Base-by-base conservation (phyloP, 2,888 invertebrate genomes). In the Cantharis rufa region DNA sequence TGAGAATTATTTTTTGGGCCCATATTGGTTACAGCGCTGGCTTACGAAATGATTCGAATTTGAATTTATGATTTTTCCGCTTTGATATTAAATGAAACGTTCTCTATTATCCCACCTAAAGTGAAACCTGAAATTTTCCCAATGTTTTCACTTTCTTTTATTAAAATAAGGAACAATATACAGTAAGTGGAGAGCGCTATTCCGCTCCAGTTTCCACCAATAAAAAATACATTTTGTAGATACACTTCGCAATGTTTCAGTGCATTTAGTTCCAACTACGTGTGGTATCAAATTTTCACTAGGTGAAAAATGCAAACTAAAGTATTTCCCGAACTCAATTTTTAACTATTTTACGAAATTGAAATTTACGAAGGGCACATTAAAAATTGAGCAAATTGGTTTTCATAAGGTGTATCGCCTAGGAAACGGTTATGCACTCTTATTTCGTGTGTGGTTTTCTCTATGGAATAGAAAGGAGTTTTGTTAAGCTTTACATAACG, bases 401-500 rank as follows among this genome's bases (percentile, higher is more conserved):
- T 48, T 48, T 48, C 48, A 48, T 48, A 48, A 48, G 48, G 48
- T 48, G n/a, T n/a, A 48, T 48, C 48, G 48, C n/a, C n/a, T 48
- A n/a, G 21, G 18, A 66, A 66, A 21, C 21, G 13, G 21, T 66
- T 66, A 21, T 66, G 10, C 64, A 66, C 64, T 66, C 24, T 18
- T 66, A n/a, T 9, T 66, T 21, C 16, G 64, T 66, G 24, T 21
- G 64, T 21, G 64, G 64, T 66, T 66, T 24, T 66, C 64, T 66
- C 64, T 66, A 24, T 21, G 64, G 64, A 66, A 66, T 66, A 66
- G 18, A 21, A 66, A 66, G 64, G 24, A 66, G 69, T 73, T 69
- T 71, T 76, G 78, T 74, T 75, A 74, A 71, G 73, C 75, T 75
- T 66, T 24, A 62, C 76, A 80, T 79, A 80, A 80, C 79, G 81